phyloP scores from a whole-genome alignment of 2,888 invertebrate species.

The Melinaea marsaeus region DNA sequence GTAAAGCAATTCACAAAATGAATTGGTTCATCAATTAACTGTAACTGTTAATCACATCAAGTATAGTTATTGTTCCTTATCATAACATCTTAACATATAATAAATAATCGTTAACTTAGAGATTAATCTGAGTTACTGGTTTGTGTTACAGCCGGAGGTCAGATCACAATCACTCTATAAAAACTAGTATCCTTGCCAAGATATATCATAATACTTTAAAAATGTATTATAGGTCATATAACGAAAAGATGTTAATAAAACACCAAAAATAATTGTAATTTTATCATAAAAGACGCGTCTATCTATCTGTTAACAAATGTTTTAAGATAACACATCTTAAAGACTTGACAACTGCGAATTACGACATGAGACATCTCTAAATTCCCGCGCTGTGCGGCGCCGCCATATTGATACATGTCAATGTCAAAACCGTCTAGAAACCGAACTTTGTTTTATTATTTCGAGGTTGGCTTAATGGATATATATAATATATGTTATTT shows the following conservation, averaged over 20 bases:
- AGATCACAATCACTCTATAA: constrained; percentile 2
- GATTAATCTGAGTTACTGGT: constrained; percentile 8
- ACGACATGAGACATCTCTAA: constrained; percentile 27
- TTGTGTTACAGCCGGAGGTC: constrained; percentile 4
- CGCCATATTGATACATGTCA: constrained; percentile 64
- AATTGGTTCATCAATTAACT: too few species aligned
- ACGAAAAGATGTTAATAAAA: neutral
- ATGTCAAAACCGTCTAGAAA: constrained; percentile 45
- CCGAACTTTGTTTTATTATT: constrained; percentile 20
- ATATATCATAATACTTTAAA: neutral
- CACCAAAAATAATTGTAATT: neutral
- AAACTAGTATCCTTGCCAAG: constrained; percentile 8
- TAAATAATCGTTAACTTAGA: constrained; percentile 7
- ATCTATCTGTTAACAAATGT: constrained; percentile 14
- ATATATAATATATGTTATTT: constrained; percentile 6
- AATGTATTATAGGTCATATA: neutral
- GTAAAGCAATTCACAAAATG: too few species aligned
- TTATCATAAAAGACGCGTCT: neutral
- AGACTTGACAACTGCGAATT: constrained; percentile 32
- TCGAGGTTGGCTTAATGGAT: constrained; percentile 14
- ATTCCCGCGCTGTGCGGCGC: constrained; percentile 47
- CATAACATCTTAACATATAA: constrained; percentile 4
- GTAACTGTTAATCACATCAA: too few species aligned
- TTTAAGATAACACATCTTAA: constrained; percentile 22
- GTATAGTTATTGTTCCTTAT: neutral